A percentile compares a stretch with the other conserved stretches of the same genome.
Evolutionary conservation across 2,797 vertebrate genomes (phyloP).

Genomic region (Ptychobarbus kaznakovi): DNA sequence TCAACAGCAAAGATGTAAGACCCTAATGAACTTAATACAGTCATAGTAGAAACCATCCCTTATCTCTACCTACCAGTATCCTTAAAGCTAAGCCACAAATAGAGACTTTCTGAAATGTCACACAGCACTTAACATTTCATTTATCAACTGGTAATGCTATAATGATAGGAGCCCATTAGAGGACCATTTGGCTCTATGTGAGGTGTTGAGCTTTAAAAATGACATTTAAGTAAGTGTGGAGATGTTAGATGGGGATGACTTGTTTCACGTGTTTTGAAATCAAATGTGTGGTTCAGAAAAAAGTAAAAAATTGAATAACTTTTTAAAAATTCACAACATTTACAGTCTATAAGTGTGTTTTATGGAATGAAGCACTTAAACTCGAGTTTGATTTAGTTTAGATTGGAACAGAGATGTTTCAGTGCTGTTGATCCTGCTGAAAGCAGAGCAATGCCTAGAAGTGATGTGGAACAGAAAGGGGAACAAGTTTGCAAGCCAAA

Average conservation of each 20-base stretch:
- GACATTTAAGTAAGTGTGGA: slow-evolving; percentile 66
- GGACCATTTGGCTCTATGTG: slow-evolving; percentile 65
- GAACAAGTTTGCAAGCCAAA: neutral
- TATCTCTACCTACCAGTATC: slow-evolving; percentile 35
- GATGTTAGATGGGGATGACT: slow-evolving; percentile 61
- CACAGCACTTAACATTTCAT: slow-evolving; percentile 63
- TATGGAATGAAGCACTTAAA: neutral
- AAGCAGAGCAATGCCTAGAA: neutral
- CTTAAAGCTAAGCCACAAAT: slow-evolving; percentile 58
- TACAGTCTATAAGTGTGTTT: neutral
- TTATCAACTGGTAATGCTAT: slow-evolving; percentile 60
- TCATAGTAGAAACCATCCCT: slow-evolving; percentile 14
- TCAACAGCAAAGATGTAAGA: slow-evolving; percentile 35
- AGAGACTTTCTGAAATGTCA: slow-evolving; percentile 62
- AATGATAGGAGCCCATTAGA: slow-evolving; percentile 60
- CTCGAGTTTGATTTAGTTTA: neutral
- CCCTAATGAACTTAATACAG: slow-evolving; percentile 49
- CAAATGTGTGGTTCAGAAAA: neutral
- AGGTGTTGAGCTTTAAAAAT: slow-evolving; percentile 71
- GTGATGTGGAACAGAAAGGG: neutral
- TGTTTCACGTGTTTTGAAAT: slow-evolving; percentile 42
- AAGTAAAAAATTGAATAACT: neutral
- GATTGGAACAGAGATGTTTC: neutral
- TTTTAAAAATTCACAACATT: neutral
- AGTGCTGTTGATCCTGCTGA: neutral